Base-by-base conservation (phyloP, 2,113 vertebrate species). In the Colinus virginianus region DNA sequence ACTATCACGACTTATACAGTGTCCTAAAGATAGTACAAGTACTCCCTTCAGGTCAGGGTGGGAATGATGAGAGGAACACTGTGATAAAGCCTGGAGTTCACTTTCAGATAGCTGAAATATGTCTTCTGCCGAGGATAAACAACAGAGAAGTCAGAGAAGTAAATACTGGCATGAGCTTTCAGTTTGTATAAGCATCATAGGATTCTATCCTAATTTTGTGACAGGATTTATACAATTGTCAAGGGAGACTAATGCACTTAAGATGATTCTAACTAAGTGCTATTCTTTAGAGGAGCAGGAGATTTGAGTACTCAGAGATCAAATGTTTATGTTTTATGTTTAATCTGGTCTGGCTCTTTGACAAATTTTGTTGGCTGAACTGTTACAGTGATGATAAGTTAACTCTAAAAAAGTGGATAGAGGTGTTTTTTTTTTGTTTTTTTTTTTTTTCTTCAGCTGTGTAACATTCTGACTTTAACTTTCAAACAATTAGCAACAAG, bases 321-420 rank as follows among this genome's bases (percentile, higher is more conserved):
- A 87, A 56, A 89, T 70, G 68, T 63, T 87, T 91, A 89, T 70
- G 64, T 63, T 87, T 91, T 75, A 23, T 72, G 30, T 69, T 90
- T 92, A 80, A 71, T 92, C 46, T 90, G 25, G 6, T 64, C 45
- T 85, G 68, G 22, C 34, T 74, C 51, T 92, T 84, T 36, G 68
- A 75, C 61, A 83, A 67, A 26, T 87, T 83, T 78, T 82, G 10
- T 70, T 90, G 75, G 42, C 71, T 77, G 42, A 70, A 78, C 6
- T 22, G 20, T 77, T 89, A 30, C 13, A 38, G 30, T 82, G 20
- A 8, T n/a, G 45, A 45, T 87, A 25, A n/a, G 15, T 67, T 74
- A 77, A 70, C 5, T 16, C 34, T 45, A 26, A 42, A 51, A 89
- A 85, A 89, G 74, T 3, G 12, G 34, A 28, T 48, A 84, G 55